Conservation (phyloP, 2,888 invertebrate species). For the Drosophila anomalata region DNA sequence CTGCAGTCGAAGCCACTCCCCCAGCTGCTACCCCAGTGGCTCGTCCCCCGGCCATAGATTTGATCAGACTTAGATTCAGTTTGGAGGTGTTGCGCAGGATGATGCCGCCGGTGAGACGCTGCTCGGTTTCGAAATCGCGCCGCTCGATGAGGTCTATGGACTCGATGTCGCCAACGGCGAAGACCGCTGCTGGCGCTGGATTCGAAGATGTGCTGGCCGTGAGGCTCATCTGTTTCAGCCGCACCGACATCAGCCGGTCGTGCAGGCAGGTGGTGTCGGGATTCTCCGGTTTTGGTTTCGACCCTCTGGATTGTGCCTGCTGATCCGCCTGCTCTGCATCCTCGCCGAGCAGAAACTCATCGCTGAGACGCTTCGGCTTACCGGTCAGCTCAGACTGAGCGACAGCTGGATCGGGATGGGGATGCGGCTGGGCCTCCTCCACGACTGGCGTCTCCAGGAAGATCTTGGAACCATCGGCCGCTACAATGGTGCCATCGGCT, state of each 20-base stretch:
- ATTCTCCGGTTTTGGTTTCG: constrained; percentile 53
- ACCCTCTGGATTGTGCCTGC: constrained; percentile 17
- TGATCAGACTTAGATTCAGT: constrained; percentile 82
- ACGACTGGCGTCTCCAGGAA: constrained; percentile 83
- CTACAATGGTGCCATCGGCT: constrained; percentile 66
- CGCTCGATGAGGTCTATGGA: constrained; percentile 84
- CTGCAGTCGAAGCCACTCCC: constrained; percentile 10
- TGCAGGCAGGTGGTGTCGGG: constrained; percentile 59
- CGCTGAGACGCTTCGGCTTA: constrained; percentile 83
- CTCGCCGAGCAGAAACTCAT: constrained; percentile 81
- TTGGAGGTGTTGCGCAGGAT: constrained; percentile 81
- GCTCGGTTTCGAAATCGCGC: constrained; percentile 83
- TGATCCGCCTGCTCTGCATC: constrained; percentile 46
- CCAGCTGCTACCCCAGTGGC: constrained; percentile 2
- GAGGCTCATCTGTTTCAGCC: constrained; percentile 81
- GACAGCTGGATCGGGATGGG: constrained; percentile 60
- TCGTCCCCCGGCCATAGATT: constrained; percentile 47
- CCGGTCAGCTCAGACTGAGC: constrained; percentile 63
- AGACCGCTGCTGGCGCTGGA: constrained; percentile 27
- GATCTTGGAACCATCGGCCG: constrained; percentile 78
- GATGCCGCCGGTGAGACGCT: constrained; percentile 82
- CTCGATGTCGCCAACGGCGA: constrained; percentile 74
- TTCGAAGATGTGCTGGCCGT: constrained; percentile 56
- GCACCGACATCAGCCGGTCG: constrained; percentile 81
- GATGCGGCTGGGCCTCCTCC: constrained; percentile 79